Evolutionary conservation across 2,888 invertebrate genomes (phyloP).

Genomic region (Polymixis flavicincta): DNA sequence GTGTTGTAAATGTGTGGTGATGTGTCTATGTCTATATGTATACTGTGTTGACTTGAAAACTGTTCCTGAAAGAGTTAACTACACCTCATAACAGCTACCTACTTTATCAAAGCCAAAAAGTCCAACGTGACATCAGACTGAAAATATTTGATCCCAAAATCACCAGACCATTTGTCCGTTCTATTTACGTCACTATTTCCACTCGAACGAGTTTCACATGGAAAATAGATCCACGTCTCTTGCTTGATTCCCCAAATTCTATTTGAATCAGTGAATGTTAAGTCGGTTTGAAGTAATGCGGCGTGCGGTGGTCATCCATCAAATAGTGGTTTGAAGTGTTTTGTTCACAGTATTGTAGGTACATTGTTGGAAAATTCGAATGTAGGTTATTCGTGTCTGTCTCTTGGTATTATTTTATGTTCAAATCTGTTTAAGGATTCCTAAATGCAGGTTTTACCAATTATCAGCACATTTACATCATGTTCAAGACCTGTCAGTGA

Average conservation of each 20-base stretch:
- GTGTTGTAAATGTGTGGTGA: no score
- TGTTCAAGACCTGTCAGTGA: no score
- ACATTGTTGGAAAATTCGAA: background rate
- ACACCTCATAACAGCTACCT: background rate
- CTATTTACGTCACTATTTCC: slow-evolving; percentile 44
- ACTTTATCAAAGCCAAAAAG: background rate
- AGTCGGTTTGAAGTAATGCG: slow-evolving; percentile 61
- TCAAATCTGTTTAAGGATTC: no score
- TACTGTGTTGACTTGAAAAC: no score
- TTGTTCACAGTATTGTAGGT: slow-evolving; percentile 10
- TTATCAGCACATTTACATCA: no score
- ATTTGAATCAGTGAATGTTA: slow-evolving; percentile 64
- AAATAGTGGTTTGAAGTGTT: slow-evolving; percentile 24
- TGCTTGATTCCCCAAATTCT: slow-evolving; percentile 58
- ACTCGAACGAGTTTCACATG: slow-evolving; percentile 37
- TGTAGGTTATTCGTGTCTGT: background rate
- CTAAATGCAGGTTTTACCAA: no score
- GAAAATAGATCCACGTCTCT: slow-evolving; percentile 45
- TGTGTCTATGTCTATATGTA: no score
- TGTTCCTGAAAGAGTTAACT: background rate
- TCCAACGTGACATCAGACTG: background rate
- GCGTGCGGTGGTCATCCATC: slow-evolving; percentile 40
- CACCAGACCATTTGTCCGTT: slow-evolving; percentile 32
- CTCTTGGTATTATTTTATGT: background rate
- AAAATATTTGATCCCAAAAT: slow-evolving; percentile 40